Base-by-base conservation (phyloP, 2,888 invertebrate genomes). In the Drosophila helvetica region DNA sequence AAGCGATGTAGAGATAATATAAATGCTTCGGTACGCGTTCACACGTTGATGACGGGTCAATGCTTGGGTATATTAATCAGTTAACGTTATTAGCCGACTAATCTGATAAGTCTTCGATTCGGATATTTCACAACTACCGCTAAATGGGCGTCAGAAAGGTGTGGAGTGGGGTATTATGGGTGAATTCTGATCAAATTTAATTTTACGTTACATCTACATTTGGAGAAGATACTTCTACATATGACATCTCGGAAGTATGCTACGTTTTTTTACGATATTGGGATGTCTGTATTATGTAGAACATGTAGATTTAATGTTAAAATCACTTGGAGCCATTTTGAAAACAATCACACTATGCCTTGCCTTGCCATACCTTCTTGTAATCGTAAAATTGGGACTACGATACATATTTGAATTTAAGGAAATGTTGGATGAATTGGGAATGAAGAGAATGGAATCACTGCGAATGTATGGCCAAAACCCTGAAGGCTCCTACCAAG, bases 41-140 rank as follows among this genome's bases (percentile, higher is more conserved):
- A 15, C 6, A 30, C 15, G 30, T 10, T 25, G 30, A 15, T 43
- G 50, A 43, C 46, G 46, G 46, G 30, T 4, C 25, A 22, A 54
- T 9, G 38, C n/a, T 38, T 38, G 38, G 6, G 38, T n/a, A 38
- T n/a, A 17, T 22, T 19, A 62, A 48, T 17, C 27, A 17, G 22
- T 48, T 25, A 60, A 7, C 19, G 30, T 43, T 42, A 50, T 17
- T 15, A 15, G 38, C 38, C 38, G 15, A 38, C 38, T n/a, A 15
- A 38, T 58, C 17, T 22, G 27, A 17, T 17, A 42, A 19, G 10
- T 1, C 2, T 8, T 12, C 30, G 43, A 48, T 18, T 18, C 17
- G 2, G 9, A 12, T 18, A 48, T 65, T 65, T 63, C 30, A 50
- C 33, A 22, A 55, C 30, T 7, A 15, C 18, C 3, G 25, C 18